These are phyloP conservation scores for Lathamus discolor DNA, from an alignment of 2,113 vertebrate species.

Conservation along the genomic window DNA sequence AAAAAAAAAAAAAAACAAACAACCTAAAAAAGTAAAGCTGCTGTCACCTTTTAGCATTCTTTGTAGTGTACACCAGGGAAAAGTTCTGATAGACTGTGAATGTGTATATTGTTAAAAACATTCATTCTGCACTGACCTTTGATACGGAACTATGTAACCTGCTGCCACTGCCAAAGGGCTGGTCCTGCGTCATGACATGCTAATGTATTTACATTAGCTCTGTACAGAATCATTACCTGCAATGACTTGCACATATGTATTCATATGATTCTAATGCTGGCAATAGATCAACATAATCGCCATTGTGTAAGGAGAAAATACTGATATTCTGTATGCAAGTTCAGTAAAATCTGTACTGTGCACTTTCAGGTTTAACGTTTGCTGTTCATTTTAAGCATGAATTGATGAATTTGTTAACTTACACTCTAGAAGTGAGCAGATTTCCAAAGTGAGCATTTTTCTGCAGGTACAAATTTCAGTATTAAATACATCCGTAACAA, in stretches of 20 bases:
- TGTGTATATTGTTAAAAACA: not conserved
- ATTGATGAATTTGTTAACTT: constrained; percentile 17
- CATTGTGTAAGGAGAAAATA: not conserved
- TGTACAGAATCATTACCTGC: not conserved
- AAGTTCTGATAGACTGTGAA: not conserved
- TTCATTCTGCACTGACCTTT: not conserved
- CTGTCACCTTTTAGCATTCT: not conserved
- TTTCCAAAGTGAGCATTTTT: not conserved
- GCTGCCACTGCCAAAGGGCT: not conserved
- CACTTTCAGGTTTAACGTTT: not conserved
- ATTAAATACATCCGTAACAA: not conserved
- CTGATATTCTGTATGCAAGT: not conserved
- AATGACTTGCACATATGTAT: not conserved
- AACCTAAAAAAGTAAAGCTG: not conserved
- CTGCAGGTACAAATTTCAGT: not conserved
- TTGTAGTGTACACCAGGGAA: not conserved
- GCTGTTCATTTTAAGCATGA: not conserved
- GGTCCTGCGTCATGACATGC: not conserved
- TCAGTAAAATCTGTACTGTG: not conserved
- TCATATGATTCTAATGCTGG: not conserved
- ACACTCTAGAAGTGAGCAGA: not conserved
- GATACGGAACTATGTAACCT: not conserved
- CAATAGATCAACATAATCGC: not conserved
- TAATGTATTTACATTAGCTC: not conserved
- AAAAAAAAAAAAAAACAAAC: not conserved